These are phyloP conservation scores for Centrocercus urophasianus DNA, from an alignment of 2,113 vertebrate species.

Conservation along the genomic window DNA sequence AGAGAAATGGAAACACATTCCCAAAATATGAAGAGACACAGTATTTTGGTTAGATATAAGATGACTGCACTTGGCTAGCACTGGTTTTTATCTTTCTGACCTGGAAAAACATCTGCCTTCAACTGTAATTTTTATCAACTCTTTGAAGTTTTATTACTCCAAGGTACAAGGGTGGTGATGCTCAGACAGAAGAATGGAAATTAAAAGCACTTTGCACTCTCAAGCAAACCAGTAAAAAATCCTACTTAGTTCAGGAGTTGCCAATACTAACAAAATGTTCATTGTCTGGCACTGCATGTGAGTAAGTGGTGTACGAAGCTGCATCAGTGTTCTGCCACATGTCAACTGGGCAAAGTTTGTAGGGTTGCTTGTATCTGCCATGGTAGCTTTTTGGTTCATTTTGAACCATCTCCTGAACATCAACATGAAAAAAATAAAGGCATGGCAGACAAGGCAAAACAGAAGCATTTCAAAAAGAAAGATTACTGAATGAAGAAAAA, in stretches of 20 bases:
- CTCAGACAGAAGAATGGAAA: background rate
- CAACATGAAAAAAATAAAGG: background rate
- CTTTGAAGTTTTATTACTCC: background rate
- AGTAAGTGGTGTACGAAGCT: background rate
- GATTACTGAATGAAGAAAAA: background rate
- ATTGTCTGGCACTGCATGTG: background rate
- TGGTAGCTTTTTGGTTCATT: background rate
- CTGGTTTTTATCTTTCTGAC: background rate
- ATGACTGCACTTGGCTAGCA: background rate
- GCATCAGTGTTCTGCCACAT: background rate
- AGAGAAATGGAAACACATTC: background rate
- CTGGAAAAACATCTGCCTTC: background rate
- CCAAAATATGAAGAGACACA: background rate
- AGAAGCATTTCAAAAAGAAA: background rate
- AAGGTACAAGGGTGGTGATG: background rate
- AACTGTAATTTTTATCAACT: background rate
- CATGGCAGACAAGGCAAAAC: background rate
- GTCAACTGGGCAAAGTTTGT: background rate
- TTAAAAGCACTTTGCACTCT: constrained; percentile 6
- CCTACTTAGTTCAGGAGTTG: background rate
- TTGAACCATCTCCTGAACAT: background rate
- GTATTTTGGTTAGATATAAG: background rate
- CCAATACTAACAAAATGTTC: constrained; percentile 15
- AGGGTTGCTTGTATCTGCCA: background rate
- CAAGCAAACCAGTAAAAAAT: background rate